Conservation (phyloP, 2,797 vertebrate genomes). For the Smutsia gigantea region DNA sequence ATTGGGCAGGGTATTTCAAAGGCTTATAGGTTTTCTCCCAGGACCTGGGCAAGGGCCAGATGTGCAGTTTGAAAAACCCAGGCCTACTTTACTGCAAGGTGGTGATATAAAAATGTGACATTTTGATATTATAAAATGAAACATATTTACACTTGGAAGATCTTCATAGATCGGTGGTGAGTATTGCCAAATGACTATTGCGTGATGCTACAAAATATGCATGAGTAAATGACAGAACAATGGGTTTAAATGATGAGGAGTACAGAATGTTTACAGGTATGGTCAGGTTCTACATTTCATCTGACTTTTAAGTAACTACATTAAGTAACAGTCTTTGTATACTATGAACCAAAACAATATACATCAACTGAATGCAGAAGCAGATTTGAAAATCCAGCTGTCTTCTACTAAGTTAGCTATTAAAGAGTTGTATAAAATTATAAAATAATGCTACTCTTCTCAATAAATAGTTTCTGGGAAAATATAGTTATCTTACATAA, state of each 20-base stretch:
- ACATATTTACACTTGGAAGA: background rate
- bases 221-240: background rate
- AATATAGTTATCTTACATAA: background rate
- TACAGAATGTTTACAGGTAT: background rate
- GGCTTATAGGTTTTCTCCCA: background rate
- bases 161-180: background rate
- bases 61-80: background rate
- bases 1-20: background rate
- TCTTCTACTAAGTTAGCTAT: conserved; percentile 2
- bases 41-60: background rate
- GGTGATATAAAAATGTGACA: background rate
- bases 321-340: background rate
- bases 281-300: background rate
- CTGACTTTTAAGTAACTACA: conserved; percentile 4
- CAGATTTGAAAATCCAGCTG: background rate
- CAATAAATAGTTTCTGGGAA: background rate
- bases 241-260: conserved; percentile 14
- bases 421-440: background rate
- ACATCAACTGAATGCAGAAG: background rate
- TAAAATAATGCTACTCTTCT: conserved; percentile 9
- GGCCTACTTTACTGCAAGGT: background rate
- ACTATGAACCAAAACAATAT: background rate
- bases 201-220: background rate
- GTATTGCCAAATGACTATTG: background rate
- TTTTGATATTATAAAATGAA: conserved; percentile 19